These are phyloP conservation scores for Himalopsyche kuldschensis DNA, from an alignment of 2,888 invertebrate species.

Conservation along the genomic window DNA sequence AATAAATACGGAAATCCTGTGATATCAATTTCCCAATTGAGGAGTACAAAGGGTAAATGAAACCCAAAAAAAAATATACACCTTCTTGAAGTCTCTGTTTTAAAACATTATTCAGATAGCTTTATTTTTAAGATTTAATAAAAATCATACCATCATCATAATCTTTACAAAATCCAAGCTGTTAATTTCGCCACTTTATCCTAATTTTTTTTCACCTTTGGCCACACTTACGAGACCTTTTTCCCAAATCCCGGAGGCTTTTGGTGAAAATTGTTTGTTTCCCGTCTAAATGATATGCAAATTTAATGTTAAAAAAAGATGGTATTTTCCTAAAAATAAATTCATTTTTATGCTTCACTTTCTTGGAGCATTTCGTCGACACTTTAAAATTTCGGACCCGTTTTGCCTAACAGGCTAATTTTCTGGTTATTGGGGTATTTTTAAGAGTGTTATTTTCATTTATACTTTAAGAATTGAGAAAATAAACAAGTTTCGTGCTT, in stretches of 20 bases:
- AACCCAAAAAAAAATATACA: no score
- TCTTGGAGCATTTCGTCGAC: neutral
- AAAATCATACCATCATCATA: neutral
- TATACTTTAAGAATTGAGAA: neutral
- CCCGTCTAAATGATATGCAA: constrained; percentile 19
- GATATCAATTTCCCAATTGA: no score
- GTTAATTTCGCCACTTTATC: neutral
- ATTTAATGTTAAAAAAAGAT: constrained; percentile 19
- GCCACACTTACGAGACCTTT: neutral
- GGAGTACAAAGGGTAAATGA: no score
- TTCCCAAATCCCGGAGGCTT: neutral
- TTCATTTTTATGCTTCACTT: constrained; percentile 2
- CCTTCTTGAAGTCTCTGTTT: neutral
- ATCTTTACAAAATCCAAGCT: neutral
- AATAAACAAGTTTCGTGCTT: neutral
- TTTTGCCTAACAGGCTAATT: neutral
- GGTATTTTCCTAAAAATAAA: constrained; percentile 2
- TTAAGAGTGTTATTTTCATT: neutral
- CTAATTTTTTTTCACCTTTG: neutral
- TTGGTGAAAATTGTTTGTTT: constrained; percentile 11
- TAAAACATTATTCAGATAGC: neutral
- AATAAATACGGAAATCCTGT: no score
- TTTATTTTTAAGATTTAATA: neutral
- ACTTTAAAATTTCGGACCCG: neutral
- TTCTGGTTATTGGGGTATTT: neutral